phyloP scores from a whole-genome alignment of 2,888 invertebrate species.

The Eristalis intricaria region DNA sequence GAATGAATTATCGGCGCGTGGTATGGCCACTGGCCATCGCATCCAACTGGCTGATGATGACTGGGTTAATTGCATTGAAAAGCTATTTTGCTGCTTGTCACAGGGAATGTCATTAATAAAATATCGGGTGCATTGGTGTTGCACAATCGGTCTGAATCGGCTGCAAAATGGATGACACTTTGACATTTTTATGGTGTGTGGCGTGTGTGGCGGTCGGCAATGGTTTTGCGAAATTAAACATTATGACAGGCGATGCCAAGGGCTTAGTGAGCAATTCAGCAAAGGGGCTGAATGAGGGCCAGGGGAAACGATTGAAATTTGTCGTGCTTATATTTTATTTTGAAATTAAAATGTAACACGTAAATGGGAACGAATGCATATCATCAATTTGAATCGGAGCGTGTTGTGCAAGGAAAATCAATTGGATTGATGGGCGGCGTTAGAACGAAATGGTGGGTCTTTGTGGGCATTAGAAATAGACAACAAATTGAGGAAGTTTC shows the following conservation, averaged over 20 bases:
- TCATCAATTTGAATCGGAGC: too few species aligned
- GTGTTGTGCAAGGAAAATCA: too few species aligned
- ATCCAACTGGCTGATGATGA: slow-evolving; percentile 3
- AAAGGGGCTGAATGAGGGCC: background rate
- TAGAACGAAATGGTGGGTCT: too few species aligned
- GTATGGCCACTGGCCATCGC: background rate
- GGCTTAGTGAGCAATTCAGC: background rate
- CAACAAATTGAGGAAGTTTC: too few species aligned
- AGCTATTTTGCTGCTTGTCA: slow-evolving; percentile 5
- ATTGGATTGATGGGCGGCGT: too few species aligned
- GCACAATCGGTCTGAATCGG: background rate
- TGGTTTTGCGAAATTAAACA: background rate
- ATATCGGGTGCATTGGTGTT: slow-evolving; percentile 10
- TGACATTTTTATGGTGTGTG: slow-evolving; percentile 21
- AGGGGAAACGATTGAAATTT: background rate
- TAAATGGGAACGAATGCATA: too few species aligned
- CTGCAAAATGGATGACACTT: slow-evolving; percentile 9
- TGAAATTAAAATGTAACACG: background rate
- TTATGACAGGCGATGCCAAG: background rate
- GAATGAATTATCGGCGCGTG: slow-evolving; percentile 25
- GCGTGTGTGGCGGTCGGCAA: background rate
- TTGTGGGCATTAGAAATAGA: too few species aligned
- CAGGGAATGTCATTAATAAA: slow-evolving; percentile 24
- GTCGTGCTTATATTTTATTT: background rate
- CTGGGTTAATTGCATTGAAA: slow-evolving; percentile 23